These are phyloP conservation scores for Gambusia holbrooki DNA, from an alignment of 2,113 vertebrate genomes.

Conservation along the genomic window DNA sequence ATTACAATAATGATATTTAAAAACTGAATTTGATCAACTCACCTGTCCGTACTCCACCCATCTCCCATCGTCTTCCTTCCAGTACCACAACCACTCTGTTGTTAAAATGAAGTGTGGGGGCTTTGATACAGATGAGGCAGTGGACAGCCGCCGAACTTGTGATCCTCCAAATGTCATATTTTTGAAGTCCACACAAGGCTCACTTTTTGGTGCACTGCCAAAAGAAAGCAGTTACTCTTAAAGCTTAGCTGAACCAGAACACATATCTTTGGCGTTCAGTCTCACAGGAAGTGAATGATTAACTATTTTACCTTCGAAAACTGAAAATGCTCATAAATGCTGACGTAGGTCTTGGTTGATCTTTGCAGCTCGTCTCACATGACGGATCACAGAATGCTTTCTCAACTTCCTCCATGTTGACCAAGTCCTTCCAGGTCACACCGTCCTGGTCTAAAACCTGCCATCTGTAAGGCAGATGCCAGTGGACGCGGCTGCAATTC, in stretches of 20 bases:
- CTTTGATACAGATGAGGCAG: constrained; percentile 87
- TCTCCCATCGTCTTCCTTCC: constrained; percentile 79
- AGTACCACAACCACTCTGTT: constrained; percentile 95
- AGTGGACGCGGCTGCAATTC: constrained; percentile 85
- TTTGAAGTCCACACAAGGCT: constrained; percentile 76
- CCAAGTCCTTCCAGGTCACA: constrained; percentile 80
- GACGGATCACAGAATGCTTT: constrained; percentile 86
- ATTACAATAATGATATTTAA: not conserved
- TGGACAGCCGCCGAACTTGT: constrained; percentile 87
- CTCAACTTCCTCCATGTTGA: constrained; percentile 85
- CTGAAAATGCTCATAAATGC: not conserved
- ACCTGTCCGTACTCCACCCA: constrained; percentile 92
- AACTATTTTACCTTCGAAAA: not conserved
- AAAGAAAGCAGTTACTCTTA: constrained; percentile 4
- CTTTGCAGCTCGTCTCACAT: constrained; percentile 51
- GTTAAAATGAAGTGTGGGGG: constrained; percentile 89
- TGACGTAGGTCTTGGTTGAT: fast-evolving
- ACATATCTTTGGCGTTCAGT: not conserved
- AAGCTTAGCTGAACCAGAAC: not conserved
- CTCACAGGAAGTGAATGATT: not conserved
- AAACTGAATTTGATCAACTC: constrained; percentile 52
- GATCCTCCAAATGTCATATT: constrained; percentile 76
- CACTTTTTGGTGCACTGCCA: not conserved
- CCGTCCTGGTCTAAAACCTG: constrained; percentile 72
- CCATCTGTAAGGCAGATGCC: constrained; percentile 90